Conservation (phyloP, 2,113 vertebrate genomes). For the Salminus brasiliensis region DNA sequence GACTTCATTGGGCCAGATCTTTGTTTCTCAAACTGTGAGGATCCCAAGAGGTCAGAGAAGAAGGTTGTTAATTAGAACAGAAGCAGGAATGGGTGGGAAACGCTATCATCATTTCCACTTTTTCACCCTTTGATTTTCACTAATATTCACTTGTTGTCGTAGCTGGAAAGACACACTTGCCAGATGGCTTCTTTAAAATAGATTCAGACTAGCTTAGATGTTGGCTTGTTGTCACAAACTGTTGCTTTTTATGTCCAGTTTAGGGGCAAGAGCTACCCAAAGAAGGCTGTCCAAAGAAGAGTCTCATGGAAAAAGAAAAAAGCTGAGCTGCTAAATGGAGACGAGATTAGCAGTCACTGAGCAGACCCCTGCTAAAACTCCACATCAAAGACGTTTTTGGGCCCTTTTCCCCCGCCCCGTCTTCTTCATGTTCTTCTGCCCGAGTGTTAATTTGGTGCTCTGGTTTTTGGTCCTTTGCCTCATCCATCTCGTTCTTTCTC, state of each 20-base stretch:
- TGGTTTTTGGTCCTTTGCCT: background rate
- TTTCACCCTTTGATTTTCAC: background rate
- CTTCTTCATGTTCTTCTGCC: slow-evolving; percentile 23
- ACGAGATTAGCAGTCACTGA: slow-evolving; percentile 70
- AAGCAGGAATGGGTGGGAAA: background rate
- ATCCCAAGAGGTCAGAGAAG: background rate
- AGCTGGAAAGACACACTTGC: background rate
- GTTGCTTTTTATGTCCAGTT: background rate
- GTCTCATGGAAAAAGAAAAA: slow-evolving; percentile 59
- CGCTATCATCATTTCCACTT: background rate
- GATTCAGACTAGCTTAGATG: too few species aligned
- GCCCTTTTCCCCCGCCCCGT: slow-evolving; percentile 43
- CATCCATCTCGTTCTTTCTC: background rate
- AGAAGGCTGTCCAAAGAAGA: slow-evolving; percentile 75
- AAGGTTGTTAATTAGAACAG: background rate
- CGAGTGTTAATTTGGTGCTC: slow-evolving; percentile 31
- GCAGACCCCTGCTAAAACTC: slow-evolving; percentile 69
- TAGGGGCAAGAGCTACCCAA: slow-evolving; percentile 74
- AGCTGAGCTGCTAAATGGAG: slow-evolving; percentile 72
- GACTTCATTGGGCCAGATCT: slow-evolving; percentile 49
- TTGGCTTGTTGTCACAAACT: background rate
- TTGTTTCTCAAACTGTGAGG: background rate
- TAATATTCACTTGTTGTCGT: background rate
- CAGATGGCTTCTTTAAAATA: background rate
- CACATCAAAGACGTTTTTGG: slow-evolving; percentile 71